Conservation (phyloP, 1,140 invertebrate genomes). For the Procambarus clarkii region DNA sequence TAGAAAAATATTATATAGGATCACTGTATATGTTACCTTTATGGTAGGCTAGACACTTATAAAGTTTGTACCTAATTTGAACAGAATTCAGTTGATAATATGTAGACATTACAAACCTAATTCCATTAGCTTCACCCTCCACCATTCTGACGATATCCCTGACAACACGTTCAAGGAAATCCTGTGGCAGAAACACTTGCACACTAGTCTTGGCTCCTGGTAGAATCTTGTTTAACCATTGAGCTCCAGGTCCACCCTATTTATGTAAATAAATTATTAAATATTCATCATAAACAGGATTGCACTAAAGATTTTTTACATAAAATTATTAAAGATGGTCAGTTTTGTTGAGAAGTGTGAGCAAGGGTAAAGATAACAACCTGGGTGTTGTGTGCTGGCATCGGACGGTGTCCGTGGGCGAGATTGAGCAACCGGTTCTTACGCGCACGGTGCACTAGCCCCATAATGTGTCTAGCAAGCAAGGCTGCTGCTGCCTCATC, state of each 20-base stretch:
- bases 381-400: not conserved
- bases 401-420: not conserved
- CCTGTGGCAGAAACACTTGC: slow-evolving; percentile 14
- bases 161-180: slow-evolving; percentile 31
- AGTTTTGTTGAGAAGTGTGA: too few relatives aligned
- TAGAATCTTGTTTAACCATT: slow-evolving; percentile 36
- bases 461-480: slow-evolving; percentile 20
- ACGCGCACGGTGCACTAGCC: slow-evolving; percentile 29
- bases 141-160: slow-evolving; percentile 36
- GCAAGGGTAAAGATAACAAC: not conserved
- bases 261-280: too few relatives aligned
- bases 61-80: too few relatives aligned
- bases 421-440: slow-evolving; percentile 8
- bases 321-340: too few relatives aligned
- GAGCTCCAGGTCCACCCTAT: not conserved
- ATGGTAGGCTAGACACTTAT: too few relatives aligned
- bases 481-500: slow-evolving; percentile 34
- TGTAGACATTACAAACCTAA: slow-evolving; percentile 15
- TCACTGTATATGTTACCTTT: too few relatives aligned
- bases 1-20: too few relatives aligned
- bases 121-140: slow-evolving; percentile 31
- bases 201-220: slow-evolving; percentile 10
- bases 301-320: too few relatives aligned
- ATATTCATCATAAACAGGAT: too few relatives aligned
- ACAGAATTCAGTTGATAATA: too few relatives aligned